Base-by-base conservation (phyloP, 2,888 invertebrate genomes). In the Xanthia togata region DNA sequence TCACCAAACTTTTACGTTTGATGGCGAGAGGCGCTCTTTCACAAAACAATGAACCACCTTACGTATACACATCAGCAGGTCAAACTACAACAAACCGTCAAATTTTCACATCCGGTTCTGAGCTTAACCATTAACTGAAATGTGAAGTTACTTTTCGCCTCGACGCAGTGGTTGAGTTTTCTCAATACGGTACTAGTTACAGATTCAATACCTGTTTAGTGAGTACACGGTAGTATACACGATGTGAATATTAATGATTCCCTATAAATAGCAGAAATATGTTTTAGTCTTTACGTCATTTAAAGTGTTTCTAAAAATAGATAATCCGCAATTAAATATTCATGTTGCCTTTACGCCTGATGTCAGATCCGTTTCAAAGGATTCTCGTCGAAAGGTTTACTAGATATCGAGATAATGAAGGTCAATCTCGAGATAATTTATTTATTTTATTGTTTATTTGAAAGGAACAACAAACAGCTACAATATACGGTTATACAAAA, bases 331-430 rank as follows among this genome's bases (percentile, higher is more conserved):
- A 8, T 72, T 55, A 35, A 64, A 59, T 26, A 20, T 59, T 55
- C 11, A 47, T 55, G 63, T 38, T 64, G n/a, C 41, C 26, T 69
- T 64, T 31, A 60, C 35, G 35, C 23, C 35, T 64, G 47, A 35
- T 41, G 38, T 31, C 31, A 59, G 2, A 20, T 76, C 14, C 6
- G 4, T 5, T 64, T 69, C 23, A 41, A 68, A 79, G 26, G 62
- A 44, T 20, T 68, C 41, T 38, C 23, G 20, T 23, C 4, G 4
- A 57, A 63, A 60, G 23, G 31, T 70, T 53, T 26, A 38, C 5
- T 9, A n/a, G 53, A 53, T 59, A n/a, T 20, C 14, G n/a, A 47
- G 5, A 63, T 76, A 70, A 63, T 69, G 41, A 74, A 50, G 23
- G 17, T 17, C 44, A 44, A 44, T 14, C 14, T 14, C 47, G 47